Percentiles rank a stretch among this genome's conserved stretches.
phyloP scores from a whole-genome alignment of 2,797 vertebrate genomes.

The Bothrops alternatus region DNA sequence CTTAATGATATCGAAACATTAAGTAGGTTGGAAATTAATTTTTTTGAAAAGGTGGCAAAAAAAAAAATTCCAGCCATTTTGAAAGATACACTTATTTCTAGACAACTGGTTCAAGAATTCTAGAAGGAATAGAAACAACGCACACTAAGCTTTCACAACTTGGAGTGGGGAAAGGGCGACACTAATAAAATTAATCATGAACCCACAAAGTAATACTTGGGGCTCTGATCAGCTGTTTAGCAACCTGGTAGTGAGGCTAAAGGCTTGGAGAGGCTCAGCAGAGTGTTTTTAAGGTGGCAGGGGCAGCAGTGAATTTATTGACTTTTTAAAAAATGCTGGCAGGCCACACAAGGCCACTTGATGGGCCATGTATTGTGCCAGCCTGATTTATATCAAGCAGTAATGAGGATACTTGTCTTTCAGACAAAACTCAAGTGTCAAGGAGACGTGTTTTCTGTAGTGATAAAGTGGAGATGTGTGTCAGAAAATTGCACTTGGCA shows the following conservation, averaged over 20 bases:
- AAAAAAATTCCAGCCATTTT: neutral
- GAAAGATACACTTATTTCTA: neutral
- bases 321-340: neutral
- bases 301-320: neutral
- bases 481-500: neutral
- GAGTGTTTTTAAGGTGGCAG: neutral
- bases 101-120: neutral
- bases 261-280: neutral
- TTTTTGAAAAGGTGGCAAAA: neutral
- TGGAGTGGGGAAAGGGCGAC: neutral
- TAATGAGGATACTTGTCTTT: neutral
- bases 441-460: neutral
- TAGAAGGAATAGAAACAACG: neutral
- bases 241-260: neutral
- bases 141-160: neutral
- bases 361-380: neutral
- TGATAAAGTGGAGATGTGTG: neutral
- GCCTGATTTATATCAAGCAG: neutral
- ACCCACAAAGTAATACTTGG: neutral
- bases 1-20: neutral
- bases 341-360: neutral
- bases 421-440: neutral
- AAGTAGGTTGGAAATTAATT: neutral
- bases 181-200: neutral
- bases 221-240: neutral